These are phyloP conservation scores for Sakesphorus luctuosus DNA, from an alignment of 2,113 vertebrate species.

Conservation along the genomic window DNA sequence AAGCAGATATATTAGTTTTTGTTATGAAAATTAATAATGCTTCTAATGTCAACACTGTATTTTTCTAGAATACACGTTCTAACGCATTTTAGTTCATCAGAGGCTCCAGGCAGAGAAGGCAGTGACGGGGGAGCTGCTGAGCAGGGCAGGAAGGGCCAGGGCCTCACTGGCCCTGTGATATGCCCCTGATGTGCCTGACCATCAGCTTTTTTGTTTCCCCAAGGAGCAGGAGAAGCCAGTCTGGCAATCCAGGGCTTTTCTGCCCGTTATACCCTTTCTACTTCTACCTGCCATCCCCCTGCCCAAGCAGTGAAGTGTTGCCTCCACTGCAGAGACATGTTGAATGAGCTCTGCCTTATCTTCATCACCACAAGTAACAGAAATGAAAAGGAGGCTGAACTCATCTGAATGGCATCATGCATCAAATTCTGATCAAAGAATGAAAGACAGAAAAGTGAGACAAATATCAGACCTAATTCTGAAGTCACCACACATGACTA, in stretches of 20 bases:
- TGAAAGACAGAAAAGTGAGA: not conserved
- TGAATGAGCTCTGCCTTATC: not conserved
- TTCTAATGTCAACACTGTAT: not conserved
- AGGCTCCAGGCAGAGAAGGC: not conserved
- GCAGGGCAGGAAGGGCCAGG: not conserved
- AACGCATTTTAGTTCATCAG: not conserved
- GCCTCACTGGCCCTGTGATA: not conserved
- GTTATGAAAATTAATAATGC: constrained; percentile 27
- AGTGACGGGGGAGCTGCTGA: not conserved
- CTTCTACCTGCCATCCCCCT: not conserved
- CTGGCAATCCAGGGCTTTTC: too few relatives aligned
- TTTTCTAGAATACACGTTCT: not conserved
- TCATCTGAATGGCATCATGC: not conserved
- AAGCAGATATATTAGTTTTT: constrained; percentile 27
- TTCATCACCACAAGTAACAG: not conserved
- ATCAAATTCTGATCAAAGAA: not conserved
- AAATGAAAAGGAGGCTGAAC: not conserved
- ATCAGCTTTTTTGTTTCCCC: not conserved
- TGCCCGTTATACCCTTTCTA: not conserved
- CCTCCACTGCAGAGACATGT: not conserved
- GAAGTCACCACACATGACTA: not conserved
- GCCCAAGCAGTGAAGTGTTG: not conserved
- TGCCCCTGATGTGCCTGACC: too few relatives aligned
- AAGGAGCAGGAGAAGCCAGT: not conserved
- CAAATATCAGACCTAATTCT: not conserved